Percentiles rank a stretch among this genome's conserved stretches.
These are phyloP conservation scores for Himalopsyche tibetana DNA, from an alignment of 2,888 invertebrate genomes.

Conservation along the genomic window DNA sequence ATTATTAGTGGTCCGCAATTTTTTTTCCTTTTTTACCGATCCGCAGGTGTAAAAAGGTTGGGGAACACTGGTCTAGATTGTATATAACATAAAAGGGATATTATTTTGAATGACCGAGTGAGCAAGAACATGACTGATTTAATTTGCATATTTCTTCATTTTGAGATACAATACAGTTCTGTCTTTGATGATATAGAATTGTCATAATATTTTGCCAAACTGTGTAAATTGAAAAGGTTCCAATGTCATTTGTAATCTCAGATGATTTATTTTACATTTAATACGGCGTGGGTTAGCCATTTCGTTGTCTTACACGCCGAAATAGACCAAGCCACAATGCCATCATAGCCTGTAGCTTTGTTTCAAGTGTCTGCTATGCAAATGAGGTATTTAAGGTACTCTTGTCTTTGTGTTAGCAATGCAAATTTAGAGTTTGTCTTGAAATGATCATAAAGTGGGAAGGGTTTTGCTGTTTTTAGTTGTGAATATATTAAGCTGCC, in stretches of 20 bases:
- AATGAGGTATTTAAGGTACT: slow-evolving; percentile 39
- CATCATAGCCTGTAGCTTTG: slow-evolving; percentile 8
- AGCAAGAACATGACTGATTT: no score
- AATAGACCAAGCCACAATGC: not conserved
- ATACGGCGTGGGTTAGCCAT: slow-evolving; percentile 18
- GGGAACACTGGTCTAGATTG: no score
- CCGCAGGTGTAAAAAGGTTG: no score
- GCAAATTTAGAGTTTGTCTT: slow-evolving; percentile 40
- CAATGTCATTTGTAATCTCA: slow-evolving; percentile 7
- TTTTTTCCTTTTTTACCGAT: no score
- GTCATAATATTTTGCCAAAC: slow-evolving; percentile 27
- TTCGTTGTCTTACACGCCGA: slow-evolving; percentile 14
- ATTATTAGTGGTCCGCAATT: no score
- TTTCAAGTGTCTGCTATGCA: slow-evolving; percentile 33
- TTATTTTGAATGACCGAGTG: no score
- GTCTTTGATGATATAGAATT: not conserved
- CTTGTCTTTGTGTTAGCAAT: slow-evolving; percentile 38
- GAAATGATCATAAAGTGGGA: slow-evolving; percentile 38
- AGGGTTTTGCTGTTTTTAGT: slow-evolving; percentile 32
- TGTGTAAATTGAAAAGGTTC: slow-evolving; percentile 24
- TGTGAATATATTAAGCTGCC: slow-evolving; percentile 38
- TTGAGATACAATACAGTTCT: no score
- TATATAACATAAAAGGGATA: no score
- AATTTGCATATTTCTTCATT: no score
- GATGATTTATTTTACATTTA: slow-evolving; percentile 33